Percentiles rank a stretch among this genome's conserved stretches.
Conservation (phyloP, 2,797 vertebrate species). For the Oryzias sinensis region DNA sequence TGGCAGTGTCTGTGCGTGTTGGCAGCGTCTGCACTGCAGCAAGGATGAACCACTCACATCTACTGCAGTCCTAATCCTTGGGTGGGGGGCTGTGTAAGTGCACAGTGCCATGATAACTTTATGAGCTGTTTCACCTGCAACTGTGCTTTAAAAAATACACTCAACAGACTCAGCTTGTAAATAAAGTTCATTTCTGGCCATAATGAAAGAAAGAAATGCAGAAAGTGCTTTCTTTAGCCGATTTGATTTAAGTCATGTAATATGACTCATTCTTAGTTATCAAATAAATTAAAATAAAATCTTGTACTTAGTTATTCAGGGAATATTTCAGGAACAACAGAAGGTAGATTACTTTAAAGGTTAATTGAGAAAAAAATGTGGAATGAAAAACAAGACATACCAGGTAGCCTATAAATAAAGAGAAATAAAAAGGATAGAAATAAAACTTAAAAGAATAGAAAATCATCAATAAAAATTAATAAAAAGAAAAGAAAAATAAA, state of each 20-base stretch:
- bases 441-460: neutral
- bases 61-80: constrained; percentile 57
- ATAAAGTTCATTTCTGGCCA: no score
- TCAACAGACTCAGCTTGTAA: neutral
- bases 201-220: no score
- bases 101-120: constrained; percentile 6
- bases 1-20: constrained; percentile 11
- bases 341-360: no score
- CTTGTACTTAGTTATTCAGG: no score
- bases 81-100: constrained; percentile 6
- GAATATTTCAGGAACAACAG: no score
- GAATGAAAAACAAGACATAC: neutral
- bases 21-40: constrained; percentile 53
- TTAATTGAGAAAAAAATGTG: neutral
- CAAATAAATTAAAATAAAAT: no score
- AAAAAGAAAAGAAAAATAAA: neutral
- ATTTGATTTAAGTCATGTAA: no score
- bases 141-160: neutral
- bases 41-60: constrained; percentile 45
- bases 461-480: neutral
- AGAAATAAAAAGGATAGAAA: neutral
- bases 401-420: neutral
- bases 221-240: no score
- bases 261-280: no score
- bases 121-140: constrained; percentile 1